Conservation (phyloP, 2,113 vertebrate species). For the Trachemys scripta region DNA sequence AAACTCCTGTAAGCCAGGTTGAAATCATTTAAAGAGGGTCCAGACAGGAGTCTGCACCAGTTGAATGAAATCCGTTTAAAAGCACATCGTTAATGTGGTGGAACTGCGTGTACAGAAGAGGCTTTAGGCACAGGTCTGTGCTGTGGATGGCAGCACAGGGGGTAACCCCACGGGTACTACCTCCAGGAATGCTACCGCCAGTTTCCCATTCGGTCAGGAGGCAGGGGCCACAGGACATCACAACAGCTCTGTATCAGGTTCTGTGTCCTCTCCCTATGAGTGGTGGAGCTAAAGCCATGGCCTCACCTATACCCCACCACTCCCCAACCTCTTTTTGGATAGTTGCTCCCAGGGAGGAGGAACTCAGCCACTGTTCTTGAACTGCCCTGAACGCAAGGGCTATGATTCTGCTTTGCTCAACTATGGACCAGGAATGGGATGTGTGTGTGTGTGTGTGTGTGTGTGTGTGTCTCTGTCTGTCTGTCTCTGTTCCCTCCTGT, state of each 20-base stretch:
- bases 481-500: neutral
- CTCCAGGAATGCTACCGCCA: neutral
- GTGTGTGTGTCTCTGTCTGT: too few species aligned
- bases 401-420: neutral
- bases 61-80: neutral
- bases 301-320: neutral
- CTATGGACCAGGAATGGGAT: neutral
- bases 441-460: neutral
- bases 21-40: neutral
- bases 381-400: rapidly evolving
- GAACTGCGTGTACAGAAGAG: neutral
- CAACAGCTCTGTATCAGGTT: neutral
- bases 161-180: neutral
- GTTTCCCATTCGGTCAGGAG: neutral
- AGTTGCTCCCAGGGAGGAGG: neutral
- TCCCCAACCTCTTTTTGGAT: neutral
- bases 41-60: neutral
- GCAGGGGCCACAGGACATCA: neutral
- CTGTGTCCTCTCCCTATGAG: neutral
- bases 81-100: neutral
- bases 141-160: neutral
- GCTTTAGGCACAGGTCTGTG: neutral
- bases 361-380: neutral
- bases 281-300: neutral
- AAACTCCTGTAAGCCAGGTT: neutral